Conservation (phyloP, 2,888 invertebrate species). For the Embidobia sp. region DNA sequence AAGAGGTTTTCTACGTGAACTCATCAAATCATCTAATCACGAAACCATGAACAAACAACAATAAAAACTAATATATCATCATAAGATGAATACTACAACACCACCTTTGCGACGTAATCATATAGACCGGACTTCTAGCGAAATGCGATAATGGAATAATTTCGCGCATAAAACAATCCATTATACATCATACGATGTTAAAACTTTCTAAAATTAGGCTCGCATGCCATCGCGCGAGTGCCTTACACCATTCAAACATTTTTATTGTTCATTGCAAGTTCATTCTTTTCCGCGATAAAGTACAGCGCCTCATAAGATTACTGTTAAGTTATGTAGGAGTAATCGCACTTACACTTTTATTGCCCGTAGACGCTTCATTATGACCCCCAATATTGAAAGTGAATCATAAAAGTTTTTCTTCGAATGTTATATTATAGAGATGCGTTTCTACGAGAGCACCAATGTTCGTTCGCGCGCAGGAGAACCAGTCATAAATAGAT, state of each 20-base stretch:
- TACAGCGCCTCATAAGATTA: conserved; percentile 21
- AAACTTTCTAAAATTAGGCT: conserved; percentile 17
- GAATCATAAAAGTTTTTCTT: conserved; percentile 10
- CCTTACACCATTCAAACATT: conserved; percentile 22
- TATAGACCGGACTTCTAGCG: no score
- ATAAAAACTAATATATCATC: no score
- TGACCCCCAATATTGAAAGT: conserved; percentile 23
- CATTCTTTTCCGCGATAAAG: conserved; percentile 35
- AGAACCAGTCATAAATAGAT: no score
- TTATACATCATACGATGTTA: not conserved
- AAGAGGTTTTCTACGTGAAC: no score
- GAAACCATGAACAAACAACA: no score
- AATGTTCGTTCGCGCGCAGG: no score
- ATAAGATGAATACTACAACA: no score
- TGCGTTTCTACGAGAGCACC: not conserved
- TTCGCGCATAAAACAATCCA: no score
- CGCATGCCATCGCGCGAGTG: not conserved
- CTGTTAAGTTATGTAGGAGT: conserved; percentile 43
- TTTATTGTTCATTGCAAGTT: conserved; percentile 33
- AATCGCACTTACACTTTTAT: conserved; percentile 35
- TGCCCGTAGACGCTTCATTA: conserved; percentile 2
- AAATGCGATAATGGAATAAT: no score
- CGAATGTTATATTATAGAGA: conserved; percentile 5
- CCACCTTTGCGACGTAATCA: no score
- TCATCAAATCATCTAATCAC: no score